phyloP scores from a whole-genome alignment of 1,140 invertebrate genomes.

The Leptopilina boulardi region DNA sequence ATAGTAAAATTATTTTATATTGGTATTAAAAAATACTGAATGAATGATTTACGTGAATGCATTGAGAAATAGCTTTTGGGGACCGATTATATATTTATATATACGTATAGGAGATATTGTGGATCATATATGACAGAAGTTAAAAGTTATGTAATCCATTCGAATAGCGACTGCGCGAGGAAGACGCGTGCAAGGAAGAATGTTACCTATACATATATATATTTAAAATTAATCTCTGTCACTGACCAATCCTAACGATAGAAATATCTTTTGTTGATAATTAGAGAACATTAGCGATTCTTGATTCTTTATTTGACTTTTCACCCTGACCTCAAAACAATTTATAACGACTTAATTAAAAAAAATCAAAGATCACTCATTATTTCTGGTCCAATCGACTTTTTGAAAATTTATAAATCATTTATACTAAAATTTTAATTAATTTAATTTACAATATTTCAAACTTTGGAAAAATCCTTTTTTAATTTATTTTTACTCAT shows the following conservation, averaged over 20 bases:
- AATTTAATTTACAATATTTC: no score
- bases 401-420: no score
- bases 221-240: conserved; percentile 28
- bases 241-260: conserved; percentile 25
- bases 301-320: neutral
- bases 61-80: neutral
- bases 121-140: neutral
- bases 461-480: no score
- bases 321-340: conserved; percentile 1
- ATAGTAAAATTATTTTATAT: no score
- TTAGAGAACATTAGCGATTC: conserved; percentile 21
- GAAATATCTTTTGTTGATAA: conserved; percentile 26
- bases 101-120: neutral
- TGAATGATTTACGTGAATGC: no score
- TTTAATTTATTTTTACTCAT: no score
- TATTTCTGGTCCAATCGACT: no score
- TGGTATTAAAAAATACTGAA: no score
- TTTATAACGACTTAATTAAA: neutral
- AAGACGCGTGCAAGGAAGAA: neutral
- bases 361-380: neutral
- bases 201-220: neutral
- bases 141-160: conserved; percentile 16
- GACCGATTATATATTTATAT: neutral
- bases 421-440: no score
- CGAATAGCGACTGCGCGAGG: neutral